Conservation (phyloP, 2,797 vertebrate species). For the Sebastes ruberrimus region DNA sequence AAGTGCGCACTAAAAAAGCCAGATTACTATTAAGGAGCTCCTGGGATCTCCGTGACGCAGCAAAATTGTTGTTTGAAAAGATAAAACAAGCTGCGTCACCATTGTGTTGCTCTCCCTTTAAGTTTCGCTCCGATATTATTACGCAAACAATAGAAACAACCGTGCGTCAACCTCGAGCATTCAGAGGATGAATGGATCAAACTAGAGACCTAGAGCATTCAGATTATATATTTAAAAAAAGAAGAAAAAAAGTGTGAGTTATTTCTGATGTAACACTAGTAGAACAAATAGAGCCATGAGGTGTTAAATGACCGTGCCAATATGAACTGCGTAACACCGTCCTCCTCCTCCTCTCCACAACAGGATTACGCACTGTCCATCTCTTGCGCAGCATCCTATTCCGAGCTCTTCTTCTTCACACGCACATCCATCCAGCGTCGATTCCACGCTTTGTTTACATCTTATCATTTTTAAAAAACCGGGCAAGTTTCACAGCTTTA, state of each 20-base stretch:
- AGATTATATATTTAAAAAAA: background rate
- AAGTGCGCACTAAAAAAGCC: constrained; percentile 76
- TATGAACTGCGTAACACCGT: constrained; percentile 78
- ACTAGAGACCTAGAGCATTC: too few relatives aligned
- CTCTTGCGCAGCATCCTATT: constrained; percentile 83
- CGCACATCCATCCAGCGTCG: constrained; percentile 55
- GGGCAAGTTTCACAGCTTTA: constrained; percentile 3
- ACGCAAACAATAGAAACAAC: background rate
- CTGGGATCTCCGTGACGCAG: constrained; percentile 65
- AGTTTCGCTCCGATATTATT: constrained; percentile 13
- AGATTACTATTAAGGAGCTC: constrained; percentile 58
- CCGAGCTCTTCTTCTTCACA: constrained; percentile 61
- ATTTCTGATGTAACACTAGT: background rate
- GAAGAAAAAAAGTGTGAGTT: background rate
- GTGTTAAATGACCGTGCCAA: constrained; percentile 53
- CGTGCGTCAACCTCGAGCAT: background rate
- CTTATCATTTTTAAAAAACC: constrained; percentile 8
- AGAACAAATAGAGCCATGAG: background rate
- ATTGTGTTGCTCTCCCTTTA: background rate
- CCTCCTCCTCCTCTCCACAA: constrained; percentile 52
- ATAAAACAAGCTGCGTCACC: constrained; percentile 58
- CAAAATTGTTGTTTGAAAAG: constrained; percentile 46
- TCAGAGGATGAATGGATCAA: too few relatives aligned
- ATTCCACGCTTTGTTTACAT: constrained; percentile 69
- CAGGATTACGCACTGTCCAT: constrained; percentile 76